Evolutionary conservation across 2,888 invertebrate species (phyloP).

Genomic region (Saturnia japonica): DNA sequence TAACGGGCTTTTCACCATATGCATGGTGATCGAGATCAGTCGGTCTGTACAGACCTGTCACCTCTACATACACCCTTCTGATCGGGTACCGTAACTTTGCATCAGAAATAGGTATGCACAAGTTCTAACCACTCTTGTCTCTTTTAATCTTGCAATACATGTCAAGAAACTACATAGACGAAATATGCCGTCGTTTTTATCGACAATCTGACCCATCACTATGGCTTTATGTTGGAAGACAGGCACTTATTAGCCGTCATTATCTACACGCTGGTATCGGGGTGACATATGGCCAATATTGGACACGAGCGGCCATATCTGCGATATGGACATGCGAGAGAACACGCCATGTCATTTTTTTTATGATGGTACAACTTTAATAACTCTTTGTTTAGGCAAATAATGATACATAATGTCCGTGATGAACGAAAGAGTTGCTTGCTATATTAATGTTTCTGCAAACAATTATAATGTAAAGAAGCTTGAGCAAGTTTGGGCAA

Average conservation of each 20-base stretch:
- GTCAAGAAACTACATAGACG: not conserved
- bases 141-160: not conserved
- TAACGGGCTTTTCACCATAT: too few relatives aligned
- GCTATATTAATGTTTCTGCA: not conserved
- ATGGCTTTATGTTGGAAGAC: slow-evolving; percentile 64
- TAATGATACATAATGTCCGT: slow-evolving; percentile 24
- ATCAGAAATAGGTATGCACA: not conserved
- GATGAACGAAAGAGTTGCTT: not conserved
- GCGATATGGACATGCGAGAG: slow-evolving; percentile 63
- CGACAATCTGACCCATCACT: slow-evolving; percentile 22
- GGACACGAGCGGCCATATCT: slow-evolving; percentile 61
- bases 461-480: not conserved
- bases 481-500: not conserved
- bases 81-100: too few relatives aligned
- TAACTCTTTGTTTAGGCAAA: slow-evolving; percentile 53
- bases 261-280: slow-evolving; percentile 74
- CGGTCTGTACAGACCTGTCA: too few relatives aligned
- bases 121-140: not conserved
- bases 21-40: too few relatives aligned
- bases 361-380: slow-evolving; percentile 57
- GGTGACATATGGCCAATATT: slow-evolving; percentile 79
- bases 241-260: slow-evolving; percentile 79
- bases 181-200: slow-evolving; percentile 19
- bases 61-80: too few relatives aligned
- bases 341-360: slow-evolving; percentile 56